A percentile compares a stretch with the other conserved stretches of the same genome.
These are phyloP conservation scores for Chionodraco myersi DNA, from an alignment of 2,113 vertebrate genomes.

Conservation along the genomic window DNA sequence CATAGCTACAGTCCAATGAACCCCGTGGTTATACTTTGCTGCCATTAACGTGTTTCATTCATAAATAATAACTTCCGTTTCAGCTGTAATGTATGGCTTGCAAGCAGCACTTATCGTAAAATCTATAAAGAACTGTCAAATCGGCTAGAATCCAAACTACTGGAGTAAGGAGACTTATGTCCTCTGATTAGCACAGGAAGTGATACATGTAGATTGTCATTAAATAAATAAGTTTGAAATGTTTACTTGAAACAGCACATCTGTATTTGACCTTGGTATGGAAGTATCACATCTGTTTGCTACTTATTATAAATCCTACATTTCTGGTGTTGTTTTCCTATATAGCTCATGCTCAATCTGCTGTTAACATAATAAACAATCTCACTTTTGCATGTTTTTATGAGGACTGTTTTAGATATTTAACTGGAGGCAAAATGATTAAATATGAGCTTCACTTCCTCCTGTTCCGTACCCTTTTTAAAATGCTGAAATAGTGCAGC, in stretches of 20 bases:
- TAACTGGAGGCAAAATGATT: conserved; percentile 71
- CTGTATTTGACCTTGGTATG: background rate
- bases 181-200: conserved; percentile 39
- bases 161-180: conserved; percentile 13
- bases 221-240: background rate
- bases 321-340: conserved; percentile 17
- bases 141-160: conserved; percentile 26
- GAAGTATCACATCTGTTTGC: conserved; percentile 9
- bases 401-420: conserved; percentile 62
- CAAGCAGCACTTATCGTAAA: conserved; percentile 72
- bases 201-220: conserved; percentile 23
- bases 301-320: conserved; percentile 19
- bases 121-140: conserved; percentile 56
- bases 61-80: conserved; percentile 77
- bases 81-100: conserved; percentile 54
- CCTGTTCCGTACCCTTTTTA: conserved; percentile 62
- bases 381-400: conserved; percentile 57
- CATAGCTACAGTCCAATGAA: conserved; percentile 46
- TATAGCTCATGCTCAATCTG: conserved; percentile 28
- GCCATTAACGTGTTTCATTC: conserved; percentile 65
- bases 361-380: conserved; percentile 52
- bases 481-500: conserved; percentile 66
- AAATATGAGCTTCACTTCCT: conserved; percentile 60
- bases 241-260: background rate
- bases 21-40: conserved; percentile 23